phyloP scores from a whole-genome alignment of 1,140 invertebrate species.

The Euschistus heros region DNA sequence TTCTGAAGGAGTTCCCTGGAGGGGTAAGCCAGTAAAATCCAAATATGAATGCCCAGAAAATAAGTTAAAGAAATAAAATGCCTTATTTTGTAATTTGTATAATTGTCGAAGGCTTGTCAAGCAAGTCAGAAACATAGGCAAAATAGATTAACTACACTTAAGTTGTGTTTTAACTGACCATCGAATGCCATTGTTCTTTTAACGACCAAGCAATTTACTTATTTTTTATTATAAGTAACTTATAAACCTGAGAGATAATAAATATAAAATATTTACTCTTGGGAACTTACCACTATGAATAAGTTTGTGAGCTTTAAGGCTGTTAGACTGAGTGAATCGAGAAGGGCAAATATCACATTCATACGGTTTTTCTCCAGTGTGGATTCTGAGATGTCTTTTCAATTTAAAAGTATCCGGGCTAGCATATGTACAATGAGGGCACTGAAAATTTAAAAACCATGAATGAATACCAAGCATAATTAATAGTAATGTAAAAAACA shows the following conservation, averaged over 20 bases:
- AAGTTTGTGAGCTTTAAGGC: constrained; percentile 84
- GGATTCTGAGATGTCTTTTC: constrained; percentile 87
- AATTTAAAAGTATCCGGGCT: constrained; percentile 96
- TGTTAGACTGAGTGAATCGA: constrained; percentile 93
- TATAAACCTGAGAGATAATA: background rate
- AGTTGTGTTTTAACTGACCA: too few species aligned
- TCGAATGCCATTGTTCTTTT: too few species aligned
- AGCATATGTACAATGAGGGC: constrained; percentile 93
- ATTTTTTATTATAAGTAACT: background rate
- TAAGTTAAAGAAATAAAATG: too few species aligned
- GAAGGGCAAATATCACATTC: constrained; percentile 87
- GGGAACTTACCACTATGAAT: constrained; percentile 73
- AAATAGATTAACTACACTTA: too few species aligned
- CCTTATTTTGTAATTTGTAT: too few species aligned
- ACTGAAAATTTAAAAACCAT: constrained; percentile 44
- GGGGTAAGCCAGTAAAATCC: too few species aligned
- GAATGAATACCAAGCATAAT: background rate
- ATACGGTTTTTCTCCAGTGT: constrained; percentile 90
- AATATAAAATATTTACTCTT: background rate
- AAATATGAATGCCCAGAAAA: too few species aligned
- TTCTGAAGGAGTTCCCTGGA: too few species aligned
- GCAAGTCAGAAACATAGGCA: too few species aligned
- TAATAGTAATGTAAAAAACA: too few species aligned
- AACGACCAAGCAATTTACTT: too few species aligned
- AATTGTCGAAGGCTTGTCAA: too few species aligned